A percentile compares a stretch with the other conserved stretches of the same genome.
These are phyloP conservation scores for Planococcus citri DNA, from an alignment of 1,140 invertebrate genomes.

Conservation along the genomic window DNA sequence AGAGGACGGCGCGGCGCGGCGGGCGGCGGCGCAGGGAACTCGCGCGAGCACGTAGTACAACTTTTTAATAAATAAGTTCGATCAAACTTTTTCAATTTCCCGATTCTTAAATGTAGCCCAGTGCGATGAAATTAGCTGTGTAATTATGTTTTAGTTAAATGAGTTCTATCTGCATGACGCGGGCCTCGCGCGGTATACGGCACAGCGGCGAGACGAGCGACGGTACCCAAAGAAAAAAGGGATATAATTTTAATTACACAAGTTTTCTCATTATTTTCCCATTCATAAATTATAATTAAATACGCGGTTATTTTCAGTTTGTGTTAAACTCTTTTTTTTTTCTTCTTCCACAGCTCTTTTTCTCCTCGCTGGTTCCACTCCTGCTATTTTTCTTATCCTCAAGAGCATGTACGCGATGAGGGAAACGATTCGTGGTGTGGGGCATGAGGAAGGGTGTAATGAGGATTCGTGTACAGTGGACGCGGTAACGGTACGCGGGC, in stretches of 20 bases:
- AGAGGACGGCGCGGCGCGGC: no score
- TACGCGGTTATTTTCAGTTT: conserved; percentile 6
- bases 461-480: neutral
- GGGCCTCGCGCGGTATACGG: neutral
- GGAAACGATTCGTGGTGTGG: neutral
- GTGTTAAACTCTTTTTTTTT: neutral
- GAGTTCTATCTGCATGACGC: neutral
- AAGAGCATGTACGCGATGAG: no score
- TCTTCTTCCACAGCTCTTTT: neutral
- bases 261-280: conserved; percentile 7
- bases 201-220: neutral
- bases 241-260: conserved; percentile 8
- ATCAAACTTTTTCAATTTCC: conserved; percentile 7
- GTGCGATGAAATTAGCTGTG: conserved; percentile 2
- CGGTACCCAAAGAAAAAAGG: neutral
- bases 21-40: no score
- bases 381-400: neutral
- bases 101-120: conserved; percentile 2
- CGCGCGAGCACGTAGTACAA: neutral
- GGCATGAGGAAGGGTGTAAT: neutral
- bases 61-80: conserved; percentile 8
- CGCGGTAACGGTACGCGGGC: neutral
- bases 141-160: conserved; percentile 8
- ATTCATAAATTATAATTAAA: conserved; percentile 9
- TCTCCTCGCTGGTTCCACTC: no score